These are phyloP conservation scores for Acromyrmex charruanus DNA, from an alignment of 1,140 invertebrate species.

Conservation along the genomic window DNA sequence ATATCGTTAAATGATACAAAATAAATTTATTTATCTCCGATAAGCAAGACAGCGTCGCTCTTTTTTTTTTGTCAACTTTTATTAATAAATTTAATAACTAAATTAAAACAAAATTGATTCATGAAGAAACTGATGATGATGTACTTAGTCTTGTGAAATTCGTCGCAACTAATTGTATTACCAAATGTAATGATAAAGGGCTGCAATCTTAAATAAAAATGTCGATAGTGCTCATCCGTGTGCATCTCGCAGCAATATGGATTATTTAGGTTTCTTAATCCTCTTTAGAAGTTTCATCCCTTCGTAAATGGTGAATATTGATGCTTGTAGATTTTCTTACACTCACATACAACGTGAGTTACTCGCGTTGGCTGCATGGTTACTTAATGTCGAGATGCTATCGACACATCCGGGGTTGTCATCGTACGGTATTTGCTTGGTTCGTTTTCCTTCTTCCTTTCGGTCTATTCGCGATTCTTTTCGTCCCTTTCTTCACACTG, in stretches of 20 bases:
- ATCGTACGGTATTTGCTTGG: conserved; percentile 62
- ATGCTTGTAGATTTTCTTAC: conserved; percentile 38
- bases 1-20: conserved; percentile 45
- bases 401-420: conserved; percentile 72
- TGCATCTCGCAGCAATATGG: conserved; percentile 74
- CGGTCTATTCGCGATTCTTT: conserved; percentile 50
- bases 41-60: conserved; percentile 68
- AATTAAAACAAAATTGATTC: not conserved
- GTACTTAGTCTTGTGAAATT: not conserved
- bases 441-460: conserved; percentile 64
- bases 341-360: conserved; percentile 14
- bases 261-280: not conserved
- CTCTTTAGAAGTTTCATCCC: not conserved
- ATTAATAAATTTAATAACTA: not conserved
- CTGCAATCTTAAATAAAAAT: not conserved
- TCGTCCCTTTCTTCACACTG: conserved; percentile 55
- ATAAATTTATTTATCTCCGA: conserved; percentile 67
- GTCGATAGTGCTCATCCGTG: conserved; percentile 68
- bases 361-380: conserved; percentile 31
- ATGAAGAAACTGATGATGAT: not conserved
- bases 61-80: conserved; percentile 75
- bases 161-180: not conserved
- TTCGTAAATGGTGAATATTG: conserved; percentile 32
- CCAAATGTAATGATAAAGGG: not conserved
- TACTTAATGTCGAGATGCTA: conserved; percentile 62